phyloP scores from a whole-genome alignment of 2,113 vertebrate species.

The Hucho hucho region DNA sequence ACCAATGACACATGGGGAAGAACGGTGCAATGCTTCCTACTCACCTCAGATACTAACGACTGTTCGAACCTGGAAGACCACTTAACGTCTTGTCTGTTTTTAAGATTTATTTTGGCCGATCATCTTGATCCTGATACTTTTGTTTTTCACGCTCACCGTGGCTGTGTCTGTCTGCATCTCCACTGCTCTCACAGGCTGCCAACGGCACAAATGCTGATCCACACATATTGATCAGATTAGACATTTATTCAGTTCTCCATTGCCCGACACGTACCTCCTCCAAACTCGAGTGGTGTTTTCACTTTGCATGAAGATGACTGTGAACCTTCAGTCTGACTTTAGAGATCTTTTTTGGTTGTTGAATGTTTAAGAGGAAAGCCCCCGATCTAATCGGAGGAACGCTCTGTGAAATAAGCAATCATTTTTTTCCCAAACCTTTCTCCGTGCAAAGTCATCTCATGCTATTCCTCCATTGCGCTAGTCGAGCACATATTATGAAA shows the following conservation, averaged over 20 bases:
- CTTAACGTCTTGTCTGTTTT: conserved; percentile 23
- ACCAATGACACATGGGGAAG: neutral
- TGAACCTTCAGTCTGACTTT: conserved; percentile 32
- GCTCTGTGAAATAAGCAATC: conserved; percentile 35
- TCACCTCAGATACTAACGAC: conserved; percentile 23
- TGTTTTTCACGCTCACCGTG: conserved; percentile 29
- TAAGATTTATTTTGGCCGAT: conserved; percentile 35
- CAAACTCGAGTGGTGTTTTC: conserved; percentile 7
- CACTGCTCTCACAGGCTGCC: conserved; percentile 17
- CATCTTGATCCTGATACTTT: conserved; percentile 51
- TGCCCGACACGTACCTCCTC: conserved; percentile 9
- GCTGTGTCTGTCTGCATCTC: conserved; percentile 21
- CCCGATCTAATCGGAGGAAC: conserved; percentile 7
- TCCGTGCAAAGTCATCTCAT: conserved; percentile 30
- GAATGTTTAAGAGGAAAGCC: conserved; percentile 36
- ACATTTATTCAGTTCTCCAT: neutral
- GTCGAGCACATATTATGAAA: neutral
- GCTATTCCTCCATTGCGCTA: conserved; percentile 26
- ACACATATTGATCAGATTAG: neutral
- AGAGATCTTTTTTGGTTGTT: conserved; percentile 29
- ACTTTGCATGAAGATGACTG: conserved; percentile 35
- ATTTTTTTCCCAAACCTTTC: neutral
- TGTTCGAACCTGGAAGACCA: conserved; percentile 39
- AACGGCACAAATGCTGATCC: neutral
- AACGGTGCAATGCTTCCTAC: conserved; percentile 19